Conservation (phyloP, 2,113 vertebrate genomes). For the Amblyornis subalaris region DNA sequence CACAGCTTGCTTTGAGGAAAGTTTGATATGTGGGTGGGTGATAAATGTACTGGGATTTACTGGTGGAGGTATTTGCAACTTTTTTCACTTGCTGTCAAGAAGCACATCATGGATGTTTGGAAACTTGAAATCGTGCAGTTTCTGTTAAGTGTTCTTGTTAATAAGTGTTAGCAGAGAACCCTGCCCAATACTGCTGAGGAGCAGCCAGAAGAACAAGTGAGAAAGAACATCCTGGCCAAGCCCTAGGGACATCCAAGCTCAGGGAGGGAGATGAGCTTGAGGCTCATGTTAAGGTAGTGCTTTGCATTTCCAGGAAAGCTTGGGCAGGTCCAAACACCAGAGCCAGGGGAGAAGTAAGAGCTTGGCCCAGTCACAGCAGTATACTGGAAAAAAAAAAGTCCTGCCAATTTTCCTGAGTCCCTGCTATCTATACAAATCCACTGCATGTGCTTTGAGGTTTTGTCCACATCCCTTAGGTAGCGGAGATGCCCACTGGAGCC, state of each 20-base stretch:
- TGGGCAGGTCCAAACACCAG: background rate
- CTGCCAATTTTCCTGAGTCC: background rate
- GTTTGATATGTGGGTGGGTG: background rate
- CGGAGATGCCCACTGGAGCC: background rate
- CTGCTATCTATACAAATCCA: background rate
- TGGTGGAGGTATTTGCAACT: background rate
- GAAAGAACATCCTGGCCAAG: background rate
- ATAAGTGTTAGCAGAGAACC: background rate
- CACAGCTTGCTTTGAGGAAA: background rate
- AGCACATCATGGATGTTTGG: background rate
- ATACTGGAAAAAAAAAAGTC: background rate
- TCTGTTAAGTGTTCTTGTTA: background rate
- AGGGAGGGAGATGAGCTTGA: background rate
- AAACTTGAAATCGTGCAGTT: background rate
- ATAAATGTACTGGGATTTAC: background rate
- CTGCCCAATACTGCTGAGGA: background rate
- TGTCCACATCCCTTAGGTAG: background rate
- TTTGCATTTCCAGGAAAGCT: background rate
- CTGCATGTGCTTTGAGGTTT: background rate
- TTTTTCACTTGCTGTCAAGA: background rate
- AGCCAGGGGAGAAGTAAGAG: background rate
- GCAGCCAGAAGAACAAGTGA: background rate
- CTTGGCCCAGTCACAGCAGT: background rate
- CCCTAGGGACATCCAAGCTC: background rate
- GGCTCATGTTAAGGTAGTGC: background rate